Conservation (phyloP, 1,140 invertebrate genomes). For the Drosophila trapezifrons region DNA sequence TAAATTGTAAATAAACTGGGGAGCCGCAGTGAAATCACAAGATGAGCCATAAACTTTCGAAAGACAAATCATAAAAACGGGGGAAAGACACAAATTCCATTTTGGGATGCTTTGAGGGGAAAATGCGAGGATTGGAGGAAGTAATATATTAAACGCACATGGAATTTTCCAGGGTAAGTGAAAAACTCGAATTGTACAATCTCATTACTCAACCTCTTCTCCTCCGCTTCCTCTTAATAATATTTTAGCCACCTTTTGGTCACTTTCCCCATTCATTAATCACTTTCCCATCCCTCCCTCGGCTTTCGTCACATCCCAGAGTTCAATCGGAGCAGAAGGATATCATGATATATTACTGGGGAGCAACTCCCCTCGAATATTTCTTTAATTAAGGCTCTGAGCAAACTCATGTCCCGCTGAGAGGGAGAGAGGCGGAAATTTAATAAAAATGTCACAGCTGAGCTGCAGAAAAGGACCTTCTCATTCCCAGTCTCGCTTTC, state of each 20-base stretch:
- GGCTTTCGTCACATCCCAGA: slow-evolving; percentile 4
- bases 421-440: slow-evolving; percentile 40
- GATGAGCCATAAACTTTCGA: slow-evolving; percentile 37
- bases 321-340: slow-evolving; percentile 13
- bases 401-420: slow-evolving; percentile 19
- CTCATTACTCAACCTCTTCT: not conserved
- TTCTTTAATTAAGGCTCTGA: slow-evolving; percentile 59
- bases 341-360: slow-evolving; percentile 48
- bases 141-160: not conserved
- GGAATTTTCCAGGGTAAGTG: not conserved
- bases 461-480: slow-evolving; percentile 28
- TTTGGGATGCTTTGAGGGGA: not conserved
- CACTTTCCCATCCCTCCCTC: not conserved
- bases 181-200: slow-evolving; percentile 1
- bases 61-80: slow-evolving; percentile 33
- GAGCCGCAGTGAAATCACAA: slow-evolving; percentile 16
- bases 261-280: slow-evolving; percentile 34
- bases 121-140: not conserved
- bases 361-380: slow-evolving; percentile 22
- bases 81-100: slow-evolving; percentile 12
- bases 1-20: slow-evolving; percentile 43
- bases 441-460: slow-evolving; percentile 71
- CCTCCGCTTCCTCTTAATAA: not conserved
- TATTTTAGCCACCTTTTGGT: slow-evolving; percentile 18
- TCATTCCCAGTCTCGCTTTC: slow-evolving; percentile 22